These are phyloP conservation scores for Tursiops truncatus DNA, from an alignment of 2,113 vertebrate genomes.

Conservation along the genomic window DNA sequence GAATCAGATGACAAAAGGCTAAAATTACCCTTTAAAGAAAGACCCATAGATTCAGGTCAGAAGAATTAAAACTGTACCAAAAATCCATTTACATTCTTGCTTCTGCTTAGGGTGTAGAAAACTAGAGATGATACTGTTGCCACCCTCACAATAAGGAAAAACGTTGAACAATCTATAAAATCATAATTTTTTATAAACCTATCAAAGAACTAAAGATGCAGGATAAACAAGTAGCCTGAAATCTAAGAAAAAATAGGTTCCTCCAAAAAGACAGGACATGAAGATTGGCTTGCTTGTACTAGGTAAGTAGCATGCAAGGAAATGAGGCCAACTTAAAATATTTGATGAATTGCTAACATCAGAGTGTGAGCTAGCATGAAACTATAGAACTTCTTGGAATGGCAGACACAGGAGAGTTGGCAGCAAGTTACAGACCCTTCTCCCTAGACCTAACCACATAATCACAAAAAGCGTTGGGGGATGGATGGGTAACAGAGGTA, in stretches of 20 bases:
- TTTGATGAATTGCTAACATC: background rate
- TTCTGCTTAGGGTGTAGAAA: background rate
- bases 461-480: accelerated
- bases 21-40: conserved; percentile 80
- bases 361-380: background rate
- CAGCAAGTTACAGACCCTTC: background rate
- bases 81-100: conserved; percentile 64
- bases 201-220: background rate
- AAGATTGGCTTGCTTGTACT: background rate
- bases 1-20: conserved; percentile 75
- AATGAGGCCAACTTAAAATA: background rate
- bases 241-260: background rate
- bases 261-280: background rate
- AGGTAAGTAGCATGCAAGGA: background rate
- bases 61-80: conserved; percentile 70
- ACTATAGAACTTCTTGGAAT: background rate
- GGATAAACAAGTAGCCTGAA: background rate
- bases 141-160: background rate
- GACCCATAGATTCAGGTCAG: conserved; percentile 59
- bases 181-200: background rate
- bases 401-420: no score
- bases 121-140: background rate
- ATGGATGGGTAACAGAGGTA: background rate
- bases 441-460: background rate
- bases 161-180: background rate